These are phyloP conservation scores for Epirrita christyi DNA, from an alignment of 2,888 invertebrate genomes.

Conservation along the genomic window DNA sequence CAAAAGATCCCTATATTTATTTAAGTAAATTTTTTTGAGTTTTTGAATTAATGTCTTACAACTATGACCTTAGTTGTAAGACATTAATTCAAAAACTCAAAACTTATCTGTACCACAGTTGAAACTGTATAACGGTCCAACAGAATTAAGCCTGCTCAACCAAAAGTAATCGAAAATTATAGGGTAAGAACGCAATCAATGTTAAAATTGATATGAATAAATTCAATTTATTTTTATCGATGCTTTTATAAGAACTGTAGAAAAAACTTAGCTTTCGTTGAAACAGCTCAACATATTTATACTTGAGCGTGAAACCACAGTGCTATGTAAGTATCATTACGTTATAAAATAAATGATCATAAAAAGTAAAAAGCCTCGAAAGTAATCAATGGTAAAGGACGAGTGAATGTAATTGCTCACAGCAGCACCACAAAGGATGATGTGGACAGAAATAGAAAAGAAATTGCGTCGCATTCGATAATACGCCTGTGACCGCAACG, in stretches of 20 bases:
- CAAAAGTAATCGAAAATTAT: slow-evolving; percentile 36
- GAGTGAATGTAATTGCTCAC: slow-evolving; percentile 65
- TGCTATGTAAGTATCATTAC: slow-evolving; percentile 56
- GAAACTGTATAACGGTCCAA: slow-evolving; percentile 27
- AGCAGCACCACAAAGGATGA: slow-evolving; percentile 63
- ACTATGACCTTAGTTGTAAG: not conserved
- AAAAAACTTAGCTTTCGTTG: slow-evolving; percentile 4
- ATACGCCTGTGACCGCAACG: slow-evolving; percentile 60
- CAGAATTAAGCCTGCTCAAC: slow-evolving; percentile 15
- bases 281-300: slow-evolving; percentile 10
- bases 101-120: slow-evolving; percentile 8
- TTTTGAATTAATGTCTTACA: too few species aligned
- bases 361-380: slow-evolving; percentile 50
- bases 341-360: slow-evolving; percentile 55
- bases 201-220: slow-evolving; percentile 32
- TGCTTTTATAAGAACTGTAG: slow-evolving; percentile 4
- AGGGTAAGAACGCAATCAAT: slow-evolving; percentile 36
- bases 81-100: not conserved
- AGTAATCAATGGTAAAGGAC: slow-evolving; percentile 58
- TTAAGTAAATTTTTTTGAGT: too few species aligned
- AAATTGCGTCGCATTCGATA: slow-evolving; percentile 71
- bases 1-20: not conserved
- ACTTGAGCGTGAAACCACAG: slow-evolving; percentile 33
- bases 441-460: slow-evolving; percentile 68
- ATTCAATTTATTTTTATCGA: slow-evolving; percentile 16